Evolutionary conservation across 1,140 invertebrate genomes (phyloP), one percentile per base, ranked within the genome.

Genomic region (Eupeodes corollae): DNA sequence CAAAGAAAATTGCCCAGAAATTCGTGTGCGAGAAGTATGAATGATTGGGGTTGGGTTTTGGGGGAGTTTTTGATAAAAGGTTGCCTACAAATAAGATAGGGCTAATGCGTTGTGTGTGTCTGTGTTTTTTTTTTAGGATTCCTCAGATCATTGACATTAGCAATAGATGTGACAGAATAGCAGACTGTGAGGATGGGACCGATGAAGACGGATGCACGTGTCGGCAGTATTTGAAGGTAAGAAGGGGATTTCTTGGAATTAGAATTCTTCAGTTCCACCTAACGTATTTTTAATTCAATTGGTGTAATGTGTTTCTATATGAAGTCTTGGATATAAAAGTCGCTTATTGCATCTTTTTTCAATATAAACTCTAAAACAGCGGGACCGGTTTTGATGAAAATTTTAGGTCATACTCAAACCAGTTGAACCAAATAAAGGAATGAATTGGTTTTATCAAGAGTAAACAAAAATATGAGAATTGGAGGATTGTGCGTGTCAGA

Each of bases 171-270:
- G 74, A 92, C 63, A 74, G 74, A 18, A 67, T 76, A 35, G 60
- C 75, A 14, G 86, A 91, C 57, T 91, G 88, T 65, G 80, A 86
- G 59, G 88, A 92, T 67, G 80, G 79, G 13, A 83, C 79, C 0
- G 88, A 92, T 65, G 88, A 91, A 70, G 51, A 70, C 1, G 66
- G 76, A 51, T 92, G 88, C 56, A 77, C 70, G 0, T 91, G 88
- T 61, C 71, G 66, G 39, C 84, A 90, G 55, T 79, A 77, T 60
- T 65, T 90, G 1, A 68, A 59, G 37, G 51, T 51, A 43, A 41
- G 26, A 35, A 35, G 12, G 12, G 12, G 5, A 26, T 5, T 26
- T 26, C 8, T 26, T 26, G 3, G 8, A 26, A 26, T n/a, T n/a
- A n/a, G n/a, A n/a, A n/a, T n/a, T n/a, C n/a, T n/a, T n/a, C n/a